Evolutionary conservation across 1,140 invertebrate species (phyloP), one percentile per base, ranked within the genome.

Genomic region (Streblospio benedicti): DNA sequence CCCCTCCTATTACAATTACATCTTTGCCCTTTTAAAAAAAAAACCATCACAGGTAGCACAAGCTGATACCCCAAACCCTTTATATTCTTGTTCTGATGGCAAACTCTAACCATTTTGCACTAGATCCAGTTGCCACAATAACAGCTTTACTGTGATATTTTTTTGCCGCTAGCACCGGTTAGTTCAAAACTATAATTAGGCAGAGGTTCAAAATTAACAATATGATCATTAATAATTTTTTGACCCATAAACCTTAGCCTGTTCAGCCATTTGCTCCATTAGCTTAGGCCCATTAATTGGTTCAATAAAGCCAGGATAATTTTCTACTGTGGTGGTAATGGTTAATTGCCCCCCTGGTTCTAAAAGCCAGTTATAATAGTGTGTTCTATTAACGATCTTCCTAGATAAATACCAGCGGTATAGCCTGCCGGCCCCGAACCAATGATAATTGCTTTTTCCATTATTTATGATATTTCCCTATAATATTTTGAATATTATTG

Each of bases 301-400:
- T 5, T 65, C 52, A 1, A 50, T 14, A 57, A 30, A 49, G 33
- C 66, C 69, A 2, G 69, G 69, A 20, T 23, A 71, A 58, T 71
- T 71, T 28, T 71, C 69, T 2, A 71, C 71, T 31, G 73, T 71
- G n/a, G 69, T 73, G 18, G 69, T 71, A 25, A 44, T 73, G 1
- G 60, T 71, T 1, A 71, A 52, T 52, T 71, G 70, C n/a, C 69
- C 69, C 20, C 69, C 69, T 12, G 44, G 52, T 49, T 62, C 28
- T 12, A 71, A 32, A 16, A n/a, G n/a, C 71, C 71, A 0, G 45
- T 47, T 23, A 51, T 33, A 23, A 70, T 6, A 16, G 69, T 35
- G 6, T 65, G 69, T 18, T 68, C 30, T 41, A 74, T 30, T 38
- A 59, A 56, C 30, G 69, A 71, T 14, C 69, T 44, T 23, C 71